phyloP scores from a whole-genome alignment of 2,797 vertebrate genomes.

The Brotula barbata region DNA sequence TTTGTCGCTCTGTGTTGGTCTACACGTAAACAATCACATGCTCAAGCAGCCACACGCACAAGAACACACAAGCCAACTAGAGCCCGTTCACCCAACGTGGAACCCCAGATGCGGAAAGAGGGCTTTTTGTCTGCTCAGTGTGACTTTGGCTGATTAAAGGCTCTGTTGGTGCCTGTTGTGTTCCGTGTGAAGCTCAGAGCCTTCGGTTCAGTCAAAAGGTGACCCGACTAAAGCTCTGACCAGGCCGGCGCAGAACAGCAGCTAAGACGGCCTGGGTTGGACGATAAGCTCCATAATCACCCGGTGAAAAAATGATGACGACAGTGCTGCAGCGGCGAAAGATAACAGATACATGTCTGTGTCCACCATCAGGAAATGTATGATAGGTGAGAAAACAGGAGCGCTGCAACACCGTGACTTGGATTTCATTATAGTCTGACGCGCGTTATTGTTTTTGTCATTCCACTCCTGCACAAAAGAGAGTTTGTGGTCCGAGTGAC shows the following conservation, averaged over 20 bases:
- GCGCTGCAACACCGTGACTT: no score
- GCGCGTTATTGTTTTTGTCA: no score
- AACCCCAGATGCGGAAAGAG: slow-evolving; percentile 40
- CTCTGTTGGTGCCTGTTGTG: slow-evolving; percentile 33
- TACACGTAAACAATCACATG: slow-evolving; percentile 36
- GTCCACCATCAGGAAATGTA: no score
- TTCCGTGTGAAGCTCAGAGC: slow-evolving; percentile 42
- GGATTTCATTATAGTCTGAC: no score
- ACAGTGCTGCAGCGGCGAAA: slow-evolving; percentile 18
- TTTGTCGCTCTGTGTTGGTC: slow-evolving; percentile 31
- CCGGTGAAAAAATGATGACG: slow-evolving; percentile 11
- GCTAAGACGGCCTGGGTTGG: slow-evolving; percentile 21
- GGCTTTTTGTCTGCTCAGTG: slow-evolving; percentile 21
- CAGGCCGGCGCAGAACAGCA: slow-evolving; percentile 21
- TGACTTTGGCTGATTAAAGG: slow-evolving; percentile 48
- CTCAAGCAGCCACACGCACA: slow-evolving; percentile 12
- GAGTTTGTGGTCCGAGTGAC: no score
- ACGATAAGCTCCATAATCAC: slow-evolving; percentile 46
- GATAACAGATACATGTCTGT: background rate
- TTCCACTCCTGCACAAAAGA: no score
- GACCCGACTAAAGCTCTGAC: slow-evolving; percentile 24
- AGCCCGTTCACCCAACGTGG: slow-evolving; percentile 31
- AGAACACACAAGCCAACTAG: slow-evolving; percentile 6
- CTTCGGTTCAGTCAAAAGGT: slow-evolving; percentile 34
- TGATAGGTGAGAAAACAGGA: no score